Evolutionary conservation across 2,113 vertebrate species (phyloP), one percentile per base, ranked within the genome.

Genomic region (Eclectus roratus): DNA sequence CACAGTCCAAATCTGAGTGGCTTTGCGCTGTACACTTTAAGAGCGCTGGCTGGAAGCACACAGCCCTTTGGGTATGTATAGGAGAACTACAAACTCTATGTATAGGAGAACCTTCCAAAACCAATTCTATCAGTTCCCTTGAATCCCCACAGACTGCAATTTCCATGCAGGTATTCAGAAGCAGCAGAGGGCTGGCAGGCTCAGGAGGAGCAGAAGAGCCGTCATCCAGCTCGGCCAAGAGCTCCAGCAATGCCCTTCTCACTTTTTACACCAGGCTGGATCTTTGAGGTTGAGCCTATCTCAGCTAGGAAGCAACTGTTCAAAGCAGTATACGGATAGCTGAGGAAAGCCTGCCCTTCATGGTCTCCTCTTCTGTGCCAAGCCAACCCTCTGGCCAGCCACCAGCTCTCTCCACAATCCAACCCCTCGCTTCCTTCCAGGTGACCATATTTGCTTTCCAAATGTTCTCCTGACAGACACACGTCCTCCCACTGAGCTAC

Each of bases 51-150:
- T 49, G 50, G 52, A 52, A 77, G 52, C 27, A 12, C 16, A 0
- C 4, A 12, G 8, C 10, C 29, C 55, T 65, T 25, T 55, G 76
- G 44, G 39, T 6, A 8, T 0, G 5, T 16, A 24, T 0, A 72
- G 84, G 72, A 31, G 33, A 69, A 18, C 31, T 4, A 7, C 0
- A 0, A 70, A 55, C 49, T 27, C 50, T 4, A 16, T 0, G 7
- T 2, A 28, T 2, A 14, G 55, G 39, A 4, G 7, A 63, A 44
- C 44, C 18, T 56, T 85, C 79, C 85, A 61, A 80, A 85, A 8
- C 17, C 39, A 29, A 2, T 37, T 29, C 47, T 14, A 16, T 24
- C 50, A 2, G 46, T 2, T 55, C 60, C 16, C 37, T 68, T 1
- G 1, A 60, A 31, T 63, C 50, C 65, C 85, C 68, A 7, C 0